Evolutionary conservation across 2,113 vertebrate genomes (phyloP).

Genomic region (Albula goreensis): DNA sequence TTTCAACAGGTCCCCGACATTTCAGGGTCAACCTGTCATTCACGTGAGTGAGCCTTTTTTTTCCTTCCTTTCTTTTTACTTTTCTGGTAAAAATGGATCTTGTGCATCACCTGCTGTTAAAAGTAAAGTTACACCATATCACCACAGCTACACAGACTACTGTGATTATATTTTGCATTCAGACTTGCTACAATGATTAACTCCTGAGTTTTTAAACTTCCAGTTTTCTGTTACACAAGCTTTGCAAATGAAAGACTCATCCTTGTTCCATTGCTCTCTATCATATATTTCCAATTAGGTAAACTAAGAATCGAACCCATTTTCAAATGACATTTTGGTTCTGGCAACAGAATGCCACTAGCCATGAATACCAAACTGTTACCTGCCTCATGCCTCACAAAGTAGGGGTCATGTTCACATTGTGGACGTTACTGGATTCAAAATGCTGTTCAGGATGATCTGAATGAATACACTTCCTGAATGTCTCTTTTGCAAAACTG

Average conservation of each 20-base stretch:
- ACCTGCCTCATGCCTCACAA: background rate
- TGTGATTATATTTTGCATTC: background rate
- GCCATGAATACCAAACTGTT: background rate
- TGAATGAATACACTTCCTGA: too few relatives aligned
- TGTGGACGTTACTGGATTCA: too few relatives aligned
- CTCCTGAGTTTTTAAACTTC: background rate
- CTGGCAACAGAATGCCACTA: background rate
- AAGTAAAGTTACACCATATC: background rate
- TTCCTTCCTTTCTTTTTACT: background rate
- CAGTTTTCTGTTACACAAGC: background rate
- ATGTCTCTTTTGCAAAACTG: too few relatives aligned
- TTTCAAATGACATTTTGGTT: background rate
- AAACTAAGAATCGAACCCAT: background rate
- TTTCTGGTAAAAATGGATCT: background rate
- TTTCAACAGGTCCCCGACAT: background rate
- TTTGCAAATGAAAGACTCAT: background rate
- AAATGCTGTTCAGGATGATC: too few relatives aligned
- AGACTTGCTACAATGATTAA: background rate
- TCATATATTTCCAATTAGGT: background rate
- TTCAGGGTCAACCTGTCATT: background rate
- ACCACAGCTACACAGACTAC: background rate
- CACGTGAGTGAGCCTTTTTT: background rate
- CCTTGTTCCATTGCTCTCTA: background rate
- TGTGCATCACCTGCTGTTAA: background rate
- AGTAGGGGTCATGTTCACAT: background rate